Base-by-base conservation (phyloP, 2,797 vertebrate species). In the Geotrypetes seraphini region DNA sequence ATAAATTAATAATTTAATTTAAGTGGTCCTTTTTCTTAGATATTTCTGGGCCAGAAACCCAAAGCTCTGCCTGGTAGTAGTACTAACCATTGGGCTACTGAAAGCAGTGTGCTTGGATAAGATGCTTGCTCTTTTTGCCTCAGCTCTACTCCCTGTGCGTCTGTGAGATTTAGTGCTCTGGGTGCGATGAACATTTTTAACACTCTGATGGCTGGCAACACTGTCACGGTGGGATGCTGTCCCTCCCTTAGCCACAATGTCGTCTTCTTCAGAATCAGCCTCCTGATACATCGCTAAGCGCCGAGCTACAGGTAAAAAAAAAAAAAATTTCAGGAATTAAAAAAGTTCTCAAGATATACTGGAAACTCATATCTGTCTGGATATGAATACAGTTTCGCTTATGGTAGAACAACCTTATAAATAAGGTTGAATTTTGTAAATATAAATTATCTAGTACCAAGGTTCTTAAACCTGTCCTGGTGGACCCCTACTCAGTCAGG, bases 281-380 rank as follows among this genome's bases (percentile, higher is more conserved):
- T 98, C 95, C 63, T 95, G 93, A 69, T 98, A 96, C 85, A 85
- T 89, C 0, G 95, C 95, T 43, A 98, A 71, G 43, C 94, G 86
- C 35, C 63, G 86, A 5, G 95, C 93, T 98, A 50, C 11, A 22
- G 34, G 40, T 10, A 28, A 7, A 31, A 30, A n/a, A 12, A 5
- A 16, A 28, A 33, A 12, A n/a, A n/a, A n/a, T n/a, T 15, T 8
- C 24, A 29, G 37, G 23, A 20, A 10, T 33, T 29, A 10, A 22
- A 10, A 22, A 7, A 36, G 36, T 42, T 36, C 42, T 40, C 14
- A 49, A 7, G 36, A 25, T 7, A 27, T 11, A 1, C 42, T 14
- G n/a, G n/a, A n/a, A n/a, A n/a, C n/a, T n/a, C n/a, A n/a, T n/a
- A n/a, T n/a, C n/a, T n/a, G n/a, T n/a, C n/a, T n/a, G n/a, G n/a